Evolutionary conservation across 2,113 vertebrate species (phyloP), one percentile per base, ranked within the genome.

Genomic region (Microcebus lehilahytsara): DNA sequence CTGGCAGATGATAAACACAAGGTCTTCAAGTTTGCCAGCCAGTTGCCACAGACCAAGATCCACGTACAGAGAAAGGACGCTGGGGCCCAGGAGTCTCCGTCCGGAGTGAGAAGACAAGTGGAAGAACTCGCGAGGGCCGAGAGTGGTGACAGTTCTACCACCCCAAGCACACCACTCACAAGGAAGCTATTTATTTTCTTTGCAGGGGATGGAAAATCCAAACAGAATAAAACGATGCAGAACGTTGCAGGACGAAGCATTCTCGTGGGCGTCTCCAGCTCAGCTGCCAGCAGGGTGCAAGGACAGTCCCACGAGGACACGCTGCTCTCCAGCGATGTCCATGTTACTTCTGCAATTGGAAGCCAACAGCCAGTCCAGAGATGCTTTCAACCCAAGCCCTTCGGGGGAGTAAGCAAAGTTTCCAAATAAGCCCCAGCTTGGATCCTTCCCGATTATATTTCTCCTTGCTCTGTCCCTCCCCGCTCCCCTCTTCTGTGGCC

Each of bases 1-100:
- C 71, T 93, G 58, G 79, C 85, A 94, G 58, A 91, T 56, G 71
- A 97, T 69, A 96, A 79, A 96, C 95, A 91, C 64, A 95, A 96
- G 6, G 75, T 67, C 93, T 95, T 6, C 46, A 7, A 40, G 0
- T 96, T 95, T 66, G 78, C 89, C 56, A 85, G 71, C 19, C 85
- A 96, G 25, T 72, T 92, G 30, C 49, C 90, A 9, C 7, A 79
- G 86, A 49, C 5, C 89, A 46, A 62, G 34, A 95, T 60, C 96
- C 42, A 89, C 53, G 75, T 1, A 93, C 27, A 91, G 1, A 60
- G 34, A 80, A 89, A 32, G 0, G 62, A 19, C 62, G 37, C 42
- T 30, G 69, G 93, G 91, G 78, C 17, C 85, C 56, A 42, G 85
- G 49, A 42, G 1, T 27, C 66, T 64, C 87, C 27, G 53, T 66